Percentiles rank a stretch among this genome's conserved stretches.
Conservation (phyloP, 2,797 vertebrate species). For the Austrolebias charrua region DNA sequence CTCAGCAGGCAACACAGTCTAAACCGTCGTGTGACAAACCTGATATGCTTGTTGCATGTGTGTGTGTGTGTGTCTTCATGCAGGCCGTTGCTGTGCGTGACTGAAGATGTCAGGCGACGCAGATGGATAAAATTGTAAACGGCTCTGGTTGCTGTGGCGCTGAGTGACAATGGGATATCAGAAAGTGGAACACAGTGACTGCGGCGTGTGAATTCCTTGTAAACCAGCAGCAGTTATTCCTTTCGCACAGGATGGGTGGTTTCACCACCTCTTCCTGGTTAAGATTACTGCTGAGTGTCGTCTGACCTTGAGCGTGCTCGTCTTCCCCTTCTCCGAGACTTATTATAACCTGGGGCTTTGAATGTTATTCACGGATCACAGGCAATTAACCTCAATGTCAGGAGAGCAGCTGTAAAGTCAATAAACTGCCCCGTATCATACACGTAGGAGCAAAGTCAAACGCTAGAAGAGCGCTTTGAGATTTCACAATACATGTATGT, state of each 20-base stretch:
- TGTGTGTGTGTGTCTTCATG: conserved; percentile 21
- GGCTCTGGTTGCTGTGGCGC: conserved; percentile 6
- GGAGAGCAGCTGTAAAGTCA: conserved; percentile 27
- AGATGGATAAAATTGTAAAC: conserved; percentile 30
- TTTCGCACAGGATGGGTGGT: conserved; percentile 72
- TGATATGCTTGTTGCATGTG: conserved; percentile 35
- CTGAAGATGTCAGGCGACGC: conserved; percentile 32
- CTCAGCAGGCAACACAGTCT: conserved; percentile 25
- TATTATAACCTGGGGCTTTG: conserved; percentile 28
- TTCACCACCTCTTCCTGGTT: conserved; percentile 73
- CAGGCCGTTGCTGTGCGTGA: conserved; percentile 20
- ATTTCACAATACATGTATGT: conserved; percentile 5
- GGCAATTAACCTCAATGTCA: conserved; percentile 36
- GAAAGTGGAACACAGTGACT: conserved; percentile 26
- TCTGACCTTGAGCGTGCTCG: conserved; percentile 61
- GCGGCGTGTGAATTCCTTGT: conserved; percentile 52
- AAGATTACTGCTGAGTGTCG: conserved; percentile 55
- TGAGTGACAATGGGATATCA: conserved; percentile 32
- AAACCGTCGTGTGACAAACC: conserved; percentile 37
- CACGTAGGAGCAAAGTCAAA: conserved; percentile 2
- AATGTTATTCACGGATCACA: conserved; percentile 40
- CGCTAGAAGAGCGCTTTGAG: conserved; percentile 3
- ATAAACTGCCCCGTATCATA: conserved; percentile 21
- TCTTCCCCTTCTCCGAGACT: conserved; percentile 40
- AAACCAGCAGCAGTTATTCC: conserved; percentile 51